Conservation (phyloP, 2,888 invertebrate species). For the Amiota communis region DNA sequence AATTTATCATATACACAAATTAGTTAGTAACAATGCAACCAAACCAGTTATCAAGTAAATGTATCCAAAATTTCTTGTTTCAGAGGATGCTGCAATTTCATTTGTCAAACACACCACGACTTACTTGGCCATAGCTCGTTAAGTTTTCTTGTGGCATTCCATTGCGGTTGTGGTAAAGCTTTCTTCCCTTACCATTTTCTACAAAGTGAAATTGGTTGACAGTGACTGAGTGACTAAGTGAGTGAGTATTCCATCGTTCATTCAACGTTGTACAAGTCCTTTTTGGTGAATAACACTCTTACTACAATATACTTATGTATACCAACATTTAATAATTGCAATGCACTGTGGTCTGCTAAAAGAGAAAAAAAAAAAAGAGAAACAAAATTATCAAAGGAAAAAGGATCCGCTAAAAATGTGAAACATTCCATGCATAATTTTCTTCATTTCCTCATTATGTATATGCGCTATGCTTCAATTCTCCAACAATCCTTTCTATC, state of each 20-base stretch:
- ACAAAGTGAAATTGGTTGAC: not conserved
- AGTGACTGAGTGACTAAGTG: not conserved
- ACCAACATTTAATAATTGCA: not conserved
- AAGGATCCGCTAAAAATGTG: not conserved
- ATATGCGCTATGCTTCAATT: not conserved
- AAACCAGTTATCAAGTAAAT: not conserved
- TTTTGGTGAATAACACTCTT: not conserved
- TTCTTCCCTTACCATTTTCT: too few species aligned
- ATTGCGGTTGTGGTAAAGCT: not conserved
- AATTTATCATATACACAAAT: slow-evolving; percentile 69
- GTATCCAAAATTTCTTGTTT: too few species aligned
- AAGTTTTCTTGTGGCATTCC: slow-evolving; percentile 19
- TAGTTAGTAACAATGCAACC: slow-evolving; percentile 55
- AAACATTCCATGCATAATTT: not conserved
- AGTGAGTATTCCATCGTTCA: too few species aligned
- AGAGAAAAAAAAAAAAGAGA: not conserved
- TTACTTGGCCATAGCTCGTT: slow-evolving; percentile 12
- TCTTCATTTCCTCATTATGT: not conserved
- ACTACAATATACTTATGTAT: too few species aligned
- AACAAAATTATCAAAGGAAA: not conserved
- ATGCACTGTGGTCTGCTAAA: not conserved
- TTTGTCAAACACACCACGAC: slow-evolving; percentile 14
- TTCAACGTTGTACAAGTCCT: not conserved
- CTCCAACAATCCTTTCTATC: not conserved
- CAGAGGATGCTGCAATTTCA: slow-evolving; percentile 22